These are phyloP conservation scores for Chionomys nivalis DNA, from an alignment of 2,113 vertebrate genomes.

Conservation along the genomic window DNA sequence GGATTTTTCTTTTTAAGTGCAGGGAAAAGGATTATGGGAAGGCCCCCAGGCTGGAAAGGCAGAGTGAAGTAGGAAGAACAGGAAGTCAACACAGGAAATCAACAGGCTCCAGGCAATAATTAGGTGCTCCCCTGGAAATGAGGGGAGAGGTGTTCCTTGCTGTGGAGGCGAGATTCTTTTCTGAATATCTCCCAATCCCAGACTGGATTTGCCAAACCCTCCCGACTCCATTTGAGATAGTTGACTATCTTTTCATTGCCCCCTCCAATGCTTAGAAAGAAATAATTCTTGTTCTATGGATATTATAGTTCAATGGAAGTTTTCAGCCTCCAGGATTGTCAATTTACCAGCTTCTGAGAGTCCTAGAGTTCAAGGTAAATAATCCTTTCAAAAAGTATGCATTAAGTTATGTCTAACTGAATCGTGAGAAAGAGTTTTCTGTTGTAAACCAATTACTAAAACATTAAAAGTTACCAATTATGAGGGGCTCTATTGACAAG, in stretches of 20 bases:
- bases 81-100: background rate
- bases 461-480: slow-evolving; percentile 76
- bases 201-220: background rate
- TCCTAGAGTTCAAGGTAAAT: slow-evolving; percentile 71
- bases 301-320: slow-evolving; percentile 44
- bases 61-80: background rate
- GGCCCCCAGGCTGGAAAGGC: background rate
- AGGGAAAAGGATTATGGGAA: background rate
- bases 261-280: slow-evolving; percentile 1
- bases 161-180: background rate
- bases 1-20: slow-evolving; percentile 37
- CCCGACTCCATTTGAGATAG: background rate
- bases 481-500: slow-evolving; percentile 69
- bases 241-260: background rate
- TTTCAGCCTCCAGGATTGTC: background rate
- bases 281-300: background rate
- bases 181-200: background rate
- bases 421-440: slow-evolving; percentile 64
- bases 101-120: background rate
- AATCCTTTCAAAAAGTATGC: slow-evolving; percentile 59
- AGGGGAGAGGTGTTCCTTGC: background rate
- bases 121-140: slow-evolving; percentile 39
- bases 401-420: slow-evolving; percentile 59
- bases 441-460: slow-evolving; percentile 62
- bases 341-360: slow-evolving; percentile 53